Base-by-base conservation (phyloP, 2,888 invertebrate species). In the Ichneumon xanthorius region DNA sequence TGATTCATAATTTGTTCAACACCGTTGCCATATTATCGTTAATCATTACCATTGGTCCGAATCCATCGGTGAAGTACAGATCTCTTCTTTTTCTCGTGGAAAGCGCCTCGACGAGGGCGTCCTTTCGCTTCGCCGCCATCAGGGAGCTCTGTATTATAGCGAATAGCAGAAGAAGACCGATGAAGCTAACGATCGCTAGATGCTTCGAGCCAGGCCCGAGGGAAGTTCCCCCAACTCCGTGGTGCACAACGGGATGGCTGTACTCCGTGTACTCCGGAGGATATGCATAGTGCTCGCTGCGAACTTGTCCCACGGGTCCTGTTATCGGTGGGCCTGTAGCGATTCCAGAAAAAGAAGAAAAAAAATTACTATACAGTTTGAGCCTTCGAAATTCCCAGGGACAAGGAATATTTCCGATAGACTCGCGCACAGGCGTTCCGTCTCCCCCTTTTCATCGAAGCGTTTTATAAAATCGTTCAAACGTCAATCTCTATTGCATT, bases 71-170 rank as follows among this genome's bases (percentile, higher is more conserved):
- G 9, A 82, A 77, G 5, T 89, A 86, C 7, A 91, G 80, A 37
- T 93, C 92, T 40, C 93, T 88, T 73, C 92, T 93, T 58, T 88
- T 89, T 53, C 92, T 89, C 0, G 90, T 88, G 2, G 92, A 89
- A 22, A 92, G 80, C 9, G 89, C 88, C n/a, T 93, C 93, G 16
- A 92, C 89, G 16, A 92, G 55, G 11, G 90, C 89, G 22, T 92
- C 92, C 70, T 92, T 93, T 5, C 91, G 89, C 70, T 91, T 93
- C 2, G 89, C 86, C 2, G 91, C 87, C 37, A 91, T 87, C 45
- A 94, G 90, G 3, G 93, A 92, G 78, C 93, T 93, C 80, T 94
- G 93, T 86, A 94, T 91, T 16, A 94, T 88, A 3, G 94, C 93
- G 80, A 94, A 93, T 4, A 94, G 92, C 30, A 94, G 87, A 6